Conservation (phyloP, 2,888 invertebrate species). For the Plebejus argus region DNA sequence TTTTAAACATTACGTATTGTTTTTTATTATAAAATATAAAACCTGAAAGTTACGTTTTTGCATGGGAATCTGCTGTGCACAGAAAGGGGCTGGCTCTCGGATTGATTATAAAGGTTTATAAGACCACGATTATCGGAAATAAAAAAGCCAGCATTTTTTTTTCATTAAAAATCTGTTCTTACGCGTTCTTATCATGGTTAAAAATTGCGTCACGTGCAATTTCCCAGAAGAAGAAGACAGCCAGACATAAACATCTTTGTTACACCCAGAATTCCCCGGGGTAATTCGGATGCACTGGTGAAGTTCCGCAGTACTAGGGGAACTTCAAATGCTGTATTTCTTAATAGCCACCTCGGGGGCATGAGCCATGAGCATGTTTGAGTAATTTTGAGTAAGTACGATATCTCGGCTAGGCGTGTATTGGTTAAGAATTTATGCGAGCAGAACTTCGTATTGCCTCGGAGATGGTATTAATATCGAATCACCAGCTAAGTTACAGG, state of each 20-base stretch:
- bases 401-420: conserved; percentile 38
- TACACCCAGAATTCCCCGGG: conserved; percentile 48
- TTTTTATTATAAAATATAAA: not conserved
- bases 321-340: conserved; percentile 62
- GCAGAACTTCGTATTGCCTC: conserved; percentile 17
- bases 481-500: not conserved
- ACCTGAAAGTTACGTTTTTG: too few relatives aligned
- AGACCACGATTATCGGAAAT: not conserved
- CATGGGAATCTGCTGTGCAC: too few relatives aligned
- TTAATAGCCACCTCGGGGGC: conserved; percentile 68
- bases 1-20: not conserved
- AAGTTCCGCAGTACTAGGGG: conserved; percentile 66
- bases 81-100: too few relatives aligned
- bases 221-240: conserved; percentile 17
- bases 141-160: not conserved
- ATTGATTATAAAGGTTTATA: too few relatives aligned
- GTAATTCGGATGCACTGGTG: conserved; percentile 70
- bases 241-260: conserved; percentile 24
- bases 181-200: not conserved
- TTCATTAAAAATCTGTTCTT: not conserved
- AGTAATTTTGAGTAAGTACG: conserved; percentile 43
- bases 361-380: conserved; percentile 45
- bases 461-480: conserved; percentile 19
- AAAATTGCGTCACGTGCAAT: not conserved
- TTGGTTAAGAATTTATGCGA: conserved; percentile 28